Evolutionary conservation across 1,140 invertebrate species (phyloP), one percentile per base, ranked within the genome.

Genomic region (Eumeta japonica): DNA sequence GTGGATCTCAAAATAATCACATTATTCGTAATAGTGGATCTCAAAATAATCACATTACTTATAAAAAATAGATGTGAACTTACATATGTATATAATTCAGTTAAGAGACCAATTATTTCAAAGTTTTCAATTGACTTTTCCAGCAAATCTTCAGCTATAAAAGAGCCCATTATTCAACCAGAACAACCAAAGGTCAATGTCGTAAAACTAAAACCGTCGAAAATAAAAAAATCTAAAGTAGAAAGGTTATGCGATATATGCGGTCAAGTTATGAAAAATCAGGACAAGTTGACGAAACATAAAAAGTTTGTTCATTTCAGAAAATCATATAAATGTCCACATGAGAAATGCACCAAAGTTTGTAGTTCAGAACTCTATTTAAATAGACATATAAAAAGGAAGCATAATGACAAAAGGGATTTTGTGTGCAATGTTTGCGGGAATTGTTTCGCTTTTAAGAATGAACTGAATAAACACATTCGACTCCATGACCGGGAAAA

Each of bases 341-440:
- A 11, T 38, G 45, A 27, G 37, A 49, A 58, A 12, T 77, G 72
- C 30, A 52, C 53, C 28, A 58, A 50, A 13, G 47, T 54, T 17
- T 73, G 63, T 43, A 51, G 40, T 30, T 59, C 62, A n/a, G 37
- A 60, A 18, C 64, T 73, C 42, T 67, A 74, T 46, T 52, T 75
- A 42, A 53, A 55, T 3, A 52, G 58, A 30, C 74, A 77, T 39
- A 55, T 70, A 9, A 68, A 62, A 39, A 58, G 74, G 35, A 62
- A 50, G 37, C 74, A 77, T 55, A 39, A 38, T 16, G 39, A 54
- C 3, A 68, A 59, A 41, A 50, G 30, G 9, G 45, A 67, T 3
- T 77, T 70, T 42, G 51, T 62, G 12, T 77, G 75, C 45, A 42
- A 61, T 11, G 33, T 46, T 27, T 77, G 75, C 48, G 71, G 63